These are phyloP conservation scores for Centrocercus urophasianus DNA, from an alignment of 2,113 vertebrate genomes.

Conservation along the genomic window DNA sequence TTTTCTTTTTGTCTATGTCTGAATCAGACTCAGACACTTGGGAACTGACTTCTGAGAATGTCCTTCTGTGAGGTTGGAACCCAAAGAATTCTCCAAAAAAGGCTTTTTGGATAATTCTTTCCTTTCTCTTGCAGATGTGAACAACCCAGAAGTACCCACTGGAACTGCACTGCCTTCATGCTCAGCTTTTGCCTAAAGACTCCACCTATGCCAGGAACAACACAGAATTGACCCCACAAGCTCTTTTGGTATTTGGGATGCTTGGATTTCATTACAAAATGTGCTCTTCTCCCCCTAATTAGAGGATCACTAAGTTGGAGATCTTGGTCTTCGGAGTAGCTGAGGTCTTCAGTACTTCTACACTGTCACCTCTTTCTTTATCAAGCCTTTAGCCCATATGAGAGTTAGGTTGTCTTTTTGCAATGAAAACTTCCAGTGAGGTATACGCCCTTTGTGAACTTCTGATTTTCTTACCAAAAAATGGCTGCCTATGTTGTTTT, in stretches of 20 bases:
- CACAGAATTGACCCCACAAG: neutral
- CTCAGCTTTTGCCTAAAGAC: neutral
- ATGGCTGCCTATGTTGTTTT: no score
- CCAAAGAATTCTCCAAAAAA: neutral
- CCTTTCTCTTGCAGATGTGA: neutral
- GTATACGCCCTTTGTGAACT: no score
- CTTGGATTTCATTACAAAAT: neutral
- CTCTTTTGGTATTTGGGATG: neutral
- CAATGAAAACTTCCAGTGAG: no score
- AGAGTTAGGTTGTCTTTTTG: no score
- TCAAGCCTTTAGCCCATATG: neutral
- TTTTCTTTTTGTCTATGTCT: neutral
- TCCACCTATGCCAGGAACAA: neutral
- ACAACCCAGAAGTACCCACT: neutral
- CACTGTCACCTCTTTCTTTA: neutral
- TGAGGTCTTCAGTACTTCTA: neutral
- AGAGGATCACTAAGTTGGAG: neutral
- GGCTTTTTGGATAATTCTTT: neutral
- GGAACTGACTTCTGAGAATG: neutral
- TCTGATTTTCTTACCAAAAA: no score
- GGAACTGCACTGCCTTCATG: rapidly evolving
- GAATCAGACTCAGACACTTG: neutral
- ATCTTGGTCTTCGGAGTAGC: neutral
- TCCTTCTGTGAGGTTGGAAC: neutral
- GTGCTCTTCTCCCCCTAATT: neutral